These are phyloP conservation scores for Acanthosepion lycidas DNA, from an alignment of 2,888 invertebrate species.

Conservation along the genomic window DNA sequence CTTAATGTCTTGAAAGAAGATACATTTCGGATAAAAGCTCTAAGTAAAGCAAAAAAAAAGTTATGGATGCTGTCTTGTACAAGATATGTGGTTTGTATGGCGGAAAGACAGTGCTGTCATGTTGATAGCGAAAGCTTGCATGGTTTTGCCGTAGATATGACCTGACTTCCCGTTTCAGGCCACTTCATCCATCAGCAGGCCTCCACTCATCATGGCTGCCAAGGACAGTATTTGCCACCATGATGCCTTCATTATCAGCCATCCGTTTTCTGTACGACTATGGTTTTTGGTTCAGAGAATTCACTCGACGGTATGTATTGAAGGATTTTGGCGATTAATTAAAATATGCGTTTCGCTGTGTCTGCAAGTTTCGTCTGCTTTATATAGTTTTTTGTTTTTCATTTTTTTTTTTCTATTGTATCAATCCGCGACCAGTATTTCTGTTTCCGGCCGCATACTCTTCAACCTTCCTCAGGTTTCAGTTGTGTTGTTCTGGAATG, in stretches of 20 bases:
- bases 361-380: background rate
- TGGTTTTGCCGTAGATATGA: slow-evolving; percentile 25
- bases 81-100: background rate
- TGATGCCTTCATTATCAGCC: background rate
- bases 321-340: background rate
- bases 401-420: background rate
- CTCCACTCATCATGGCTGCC: background rate
- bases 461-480: no score
- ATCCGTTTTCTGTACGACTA: background rate
- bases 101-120: background rate
- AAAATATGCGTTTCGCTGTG: background rate
- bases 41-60: background rate
- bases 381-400: background rate
- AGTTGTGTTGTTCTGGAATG: no score
- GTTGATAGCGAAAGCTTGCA: background rate
- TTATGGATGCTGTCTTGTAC: background rate
- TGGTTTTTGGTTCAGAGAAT: background rate
- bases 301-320: slow-evolving; percentile 21
- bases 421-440: background rate
- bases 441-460: no score
- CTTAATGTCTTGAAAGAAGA: no score
- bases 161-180: slow-evolving; percentile 23
- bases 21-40: background rate
- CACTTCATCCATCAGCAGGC: background rate
- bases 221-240: background rate